These are phyloP conservation scores for Sprattus sprattus DNA, from an alignment of 2,113 vertebrate species.

Conservation along the genomic window DNA sequence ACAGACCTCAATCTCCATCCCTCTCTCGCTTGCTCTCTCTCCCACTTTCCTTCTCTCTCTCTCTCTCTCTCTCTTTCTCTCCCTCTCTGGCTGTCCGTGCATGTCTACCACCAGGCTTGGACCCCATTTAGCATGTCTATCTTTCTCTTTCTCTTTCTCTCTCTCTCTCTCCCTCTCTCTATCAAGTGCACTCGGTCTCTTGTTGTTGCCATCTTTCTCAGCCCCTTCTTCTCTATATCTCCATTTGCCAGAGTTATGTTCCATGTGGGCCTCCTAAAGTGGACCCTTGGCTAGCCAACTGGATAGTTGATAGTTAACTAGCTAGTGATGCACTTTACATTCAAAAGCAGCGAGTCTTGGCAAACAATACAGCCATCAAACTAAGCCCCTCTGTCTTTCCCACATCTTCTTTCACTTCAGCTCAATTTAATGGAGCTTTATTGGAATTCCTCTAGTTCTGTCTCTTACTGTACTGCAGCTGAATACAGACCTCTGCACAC, in stretches of 20 bases:
- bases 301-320: background rate
- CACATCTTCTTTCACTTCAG: background rate
- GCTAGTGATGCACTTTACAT: background rate
- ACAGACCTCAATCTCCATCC: constrained; percentile 34
- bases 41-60: background rate
- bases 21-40: background rate
- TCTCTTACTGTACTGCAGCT: background rate
- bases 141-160: background rate
- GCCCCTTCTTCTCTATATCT: background rate
- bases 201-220: background rate
- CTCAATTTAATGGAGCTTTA: background rate
- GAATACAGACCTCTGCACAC: background rate
- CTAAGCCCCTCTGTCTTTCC: background rate
- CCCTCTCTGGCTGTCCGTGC: background rate
- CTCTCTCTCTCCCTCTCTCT: background rate
- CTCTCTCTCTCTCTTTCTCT: background rate
- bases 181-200: background rate
- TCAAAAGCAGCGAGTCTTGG: background rate
- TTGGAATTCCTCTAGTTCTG: background rate
- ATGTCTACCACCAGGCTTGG: background rate
- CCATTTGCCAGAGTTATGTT: too few species aligned
- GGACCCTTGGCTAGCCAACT: background rate
- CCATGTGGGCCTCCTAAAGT: too few species aligned
- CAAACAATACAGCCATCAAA: background rate
- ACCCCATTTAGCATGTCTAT: background rate